A percentile compares a stretch with the other conserved stretches of the same genome.
phyloP scores from a whole-genome alignment of 2,113 vertebrate species.

The Petaurus breviceps region DNA sequence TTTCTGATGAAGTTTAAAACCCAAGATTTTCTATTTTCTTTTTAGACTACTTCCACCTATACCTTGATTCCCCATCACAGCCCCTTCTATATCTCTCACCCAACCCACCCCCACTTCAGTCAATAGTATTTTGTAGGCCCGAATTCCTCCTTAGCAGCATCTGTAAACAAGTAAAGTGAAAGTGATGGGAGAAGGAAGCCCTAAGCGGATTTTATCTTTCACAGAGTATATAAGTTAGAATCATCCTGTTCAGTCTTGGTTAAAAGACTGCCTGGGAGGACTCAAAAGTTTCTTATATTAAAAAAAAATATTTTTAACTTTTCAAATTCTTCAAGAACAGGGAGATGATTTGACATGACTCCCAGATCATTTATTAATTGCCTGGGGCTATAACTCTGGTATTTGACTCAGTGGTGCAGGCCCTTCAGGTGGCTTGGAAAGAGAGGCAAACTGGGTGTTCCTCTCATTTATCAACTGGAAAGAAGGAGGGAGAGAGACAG shows the following conservation, averaged over 20 bases:
- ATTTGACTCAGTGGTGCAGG: neutral
- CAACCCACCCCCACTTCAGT: neutral
- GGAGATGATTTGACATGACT: neutral
- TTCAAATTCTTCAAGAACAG: neutral
- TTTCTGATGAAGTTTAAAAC: too few species aligned
- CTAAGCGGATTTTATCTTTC: neutral
- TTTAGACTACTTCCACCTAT: too few species aligned
- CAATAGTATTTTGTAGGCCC: neutral
- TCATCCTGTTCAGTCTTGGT: neutral
- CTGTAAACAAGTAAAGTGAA: neutral
- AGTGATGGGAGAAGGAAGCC: rapidly evolving
- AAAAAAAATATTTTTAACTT: neutral
- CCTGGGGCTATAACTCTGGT: neutral
- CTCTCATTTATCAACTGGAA: neutral
- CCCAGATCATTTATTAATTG: neutral
- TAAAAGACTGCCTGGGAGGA: neutral
- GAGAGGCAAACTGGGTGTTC: neutral
- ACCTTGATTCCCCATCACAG: neutral
- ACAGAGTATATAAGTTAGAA: neutral
- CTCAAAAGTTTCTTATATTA: neutral
- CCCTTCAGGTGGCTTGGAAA: neutral
- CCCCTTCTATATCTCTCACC: neutral
- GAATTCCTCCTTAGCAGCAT: neutral
- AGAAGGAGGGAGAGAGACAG: too few species aligned
- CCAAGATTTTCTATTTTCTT: too few species aligned